A percentile compares a stretch with the other conserved stretches of the same genome.
Evolutionary conservation across 1,140 invertebrate species (phyloP).

Genomic region (Caenorhabditis inopinata): DNA sequence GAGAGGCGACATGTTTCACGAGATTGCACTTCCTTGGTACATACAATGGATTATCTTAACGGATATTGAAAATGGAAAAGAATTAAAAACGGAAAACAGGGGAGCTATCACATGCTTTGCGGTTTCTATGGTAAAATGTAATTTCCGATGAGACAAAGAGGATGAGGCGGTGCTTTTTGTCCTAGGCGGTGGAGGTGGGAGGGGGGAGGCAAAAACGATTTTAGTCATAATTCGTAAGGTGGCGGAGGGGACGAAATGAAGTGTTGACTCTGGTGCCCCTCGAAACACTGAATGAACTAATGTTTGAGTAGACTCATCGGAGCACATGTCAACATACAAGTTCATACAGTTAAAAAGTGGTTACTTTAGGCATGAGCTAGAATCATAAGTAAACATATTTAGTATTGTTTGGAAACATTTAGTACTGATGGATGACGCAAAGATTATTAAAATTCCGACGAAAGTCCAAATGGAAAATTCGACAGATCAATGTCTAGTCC

Average conservation of each 20-base stretch:
- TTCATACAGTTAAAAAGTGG: constrained; percentile 16
- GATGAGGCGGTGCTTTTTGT: not conserved
- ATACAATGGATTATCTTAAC: not conserved
- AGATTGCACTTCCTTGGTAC: not conserved
- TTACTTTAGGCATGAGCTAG: constrained; percentile 24
- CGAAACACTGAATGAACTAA: constrained; percentile 28
- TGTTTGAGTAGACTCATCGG: constrained; percentile 20
- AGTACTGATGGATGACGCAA: too few relatives aligned
- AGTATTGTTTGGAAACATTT: too few relatives aligned
- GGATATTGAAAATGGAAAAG: not conserved
- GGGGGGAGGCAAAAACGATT: not conserved
- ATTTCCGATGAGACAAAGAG: constrained; percentile 22
- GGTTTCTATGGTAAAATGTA: constrained; percentile 28
- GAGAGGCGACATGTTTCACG: not conserved
- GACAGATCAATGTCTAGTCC: too few relatives aligned
- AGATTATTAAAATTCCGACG: too few relatives aligned
- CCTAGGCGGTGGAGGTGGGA: too few relatives aligned
- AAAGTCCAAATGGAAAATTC: too few relatives aligned
- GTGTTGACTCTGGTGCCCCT: constrained; percentile 10
- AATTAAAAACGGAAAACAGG: not conserved
- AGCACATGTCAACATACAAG: constrained; percentile 25
- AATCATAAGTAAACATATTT: not conserved
- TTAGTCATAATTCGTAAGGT: constrained; percentile 5
- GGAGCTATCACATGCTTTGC: not conserved
- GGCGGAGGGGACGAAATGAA: constrained; percentile 6